These are phyloP conservation scores for Acipenser transmontanus DNA, from an alignment of 2,797 vertebrate genomes.

Conservation along the genomic window DNA sequence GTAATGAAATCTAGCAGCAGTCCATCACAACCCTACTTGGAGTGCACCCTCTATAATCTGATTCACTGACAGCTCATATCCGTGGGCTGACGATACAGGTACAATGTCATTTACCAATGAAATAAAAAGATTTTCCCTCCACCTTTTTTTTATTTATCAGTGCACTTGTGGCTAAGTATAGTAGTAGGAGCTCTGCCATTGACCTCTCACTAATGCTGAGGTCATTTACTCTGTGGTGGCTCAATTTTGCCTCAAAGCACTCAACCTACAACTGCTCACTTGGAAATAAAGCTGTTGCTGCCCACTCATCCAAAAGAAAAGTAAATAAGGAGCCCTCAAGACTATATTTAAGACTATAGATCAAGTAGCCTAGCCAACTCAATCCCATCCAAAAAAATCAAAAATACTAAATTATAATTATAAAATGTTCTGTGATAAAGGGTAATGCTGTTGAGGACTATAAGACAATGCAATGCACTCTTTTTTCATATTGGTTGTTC, in stretches of 20 bases:
- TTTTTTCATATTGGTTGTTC: too few relatives aligned
- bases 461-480: too few relatives aligned
- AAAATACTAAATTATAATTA: too few relatives aligned
- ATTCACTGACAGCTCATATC: conserved; percentile 13
- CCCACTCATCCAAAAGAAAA: conserved; percentile 21
- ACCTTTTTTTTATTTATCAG: conserved; percentile 13
- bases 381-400: too few relatives aligned
- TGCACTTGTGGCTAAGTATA: conserved; percentile 20
- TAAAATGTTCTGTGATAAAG: too few relatives aligned
- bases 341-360: too few relatives aligned
- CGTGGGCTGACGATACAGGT: not conserved
- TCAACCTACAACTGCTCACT: not conserved
- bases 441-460: too few relatives aligned
- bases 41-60: conserved; percentile 13
- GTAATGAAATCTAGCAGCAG: conserved; percentile 15
- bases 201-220: conserved; percentile 24
- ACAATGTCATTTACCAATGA: conserved; percentile 6
- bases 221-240: conserved; percentile 17
- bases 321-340: too few relatives aligned
- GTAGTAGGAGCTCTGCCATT: not conserved
- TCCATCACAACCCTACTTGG: conserved; percentile 12
- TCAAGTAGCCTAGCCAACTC: too few relatives aligned
- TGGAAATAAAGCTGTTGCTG: not conserved
- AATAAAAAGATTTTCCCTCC: not conserved
- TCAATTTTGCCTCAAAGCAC: conserved; percentile 15